A percentile compares a stretch with the other conserved stretches of the same genome.
phyloP scores from a whole-genome alignment of 2,797 vertebrate genomes.

The Arrhamphus sclerolepis region DNA sequence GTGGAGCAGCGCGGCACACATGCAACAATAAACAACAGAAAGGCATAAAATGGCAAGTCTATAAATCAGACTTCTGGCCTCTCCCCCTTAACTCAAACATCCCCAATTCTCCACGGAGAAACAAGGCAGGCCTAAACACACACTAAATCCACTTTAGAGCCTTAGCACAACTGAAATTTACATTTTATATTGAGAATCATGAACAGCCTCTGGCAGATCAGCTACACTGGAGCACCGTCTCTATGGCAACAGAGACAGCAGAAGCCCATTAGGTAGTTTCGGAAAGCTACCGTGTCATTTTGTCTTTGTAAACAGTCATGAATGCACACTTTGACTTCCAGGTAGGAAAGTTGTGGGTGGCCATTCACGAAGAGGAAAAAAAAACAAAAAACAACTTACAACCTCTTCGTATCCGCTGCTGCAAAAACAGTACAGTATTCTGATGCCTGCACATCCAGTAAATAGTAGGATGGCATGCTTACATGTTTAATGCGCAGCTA shows the following conservation, averaged over 20 bases:
- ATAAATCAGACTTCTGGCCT: constrained; percentile 75
- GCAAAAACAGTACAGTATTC: constrained; percentile 61
- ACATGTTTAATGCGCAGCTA: constrained; percentile 89
- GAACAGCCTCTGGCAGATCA: constrained; percentile 75
- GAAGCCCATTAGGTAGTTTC: constrained; percentile 81
- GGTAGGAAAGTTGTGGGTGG: constrained; percentile 80
- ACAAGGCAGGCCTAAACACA: constrained; percentile 73
- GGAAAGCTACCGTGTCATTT: constrained; percentile 78
- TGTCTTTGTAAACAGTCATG: constrained; percentile 84
- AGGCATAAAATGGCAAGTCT: constrained; percentile 81
- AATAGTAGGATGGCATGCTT: constrained; percentile 76
- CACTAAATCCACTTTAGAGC: constrained; percentile 83
- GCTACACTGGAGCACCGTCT: constrained; percentile 82
- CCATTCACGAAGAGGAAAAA: constrained; percentile 27
- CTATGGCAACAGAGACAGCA: constrained; percentile 88
- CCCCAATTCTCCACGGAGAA: constrained; percentile 69
- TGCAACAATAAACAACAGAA: constrained; percentile 77
- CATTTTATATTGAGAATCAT: constrained; percentile 83
- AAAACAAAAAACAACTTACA: constrained; percentile 23
- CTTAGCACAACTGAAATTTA: constrained; percentile 81
- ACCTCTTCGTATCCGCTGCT: constrained; percentile 79
- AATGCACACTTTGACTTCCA: constrained; percentile 67
- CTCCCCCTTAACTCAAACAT: constrained; percentile 54
- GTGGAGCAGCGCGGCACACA: constrained; percentile 56
- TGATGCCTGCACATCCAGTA: constrained; percentile 69